Base-by-base conservation (phyloP, 2,797 vertebrate genomes). In the Lates japonicus region DNA sequence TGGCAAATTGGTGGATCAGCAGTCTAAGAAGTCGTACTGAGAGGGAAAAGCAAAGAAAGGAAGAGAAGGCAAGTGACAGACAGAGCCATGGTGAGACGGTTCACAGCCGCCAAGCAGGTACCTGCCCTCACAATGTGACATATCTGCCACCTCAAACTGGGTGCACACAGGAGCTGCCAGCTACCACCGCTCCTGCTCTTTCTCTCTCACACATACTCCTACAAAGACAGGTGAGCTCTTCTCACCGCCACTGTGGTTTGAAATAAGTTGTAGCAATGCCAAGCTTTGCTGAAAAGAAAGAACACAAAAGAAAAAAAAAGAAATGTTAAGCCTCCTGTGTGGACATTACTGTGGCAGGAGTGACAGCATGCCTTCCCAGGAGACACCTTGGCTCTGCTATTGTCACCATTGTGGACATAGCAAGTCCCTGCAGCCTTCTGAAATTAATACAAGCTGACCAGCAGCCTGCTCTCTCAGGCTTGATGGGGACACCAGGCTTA, bases 391-490 rank as follows among this genome's bases (percentile, higher is more conserved):
- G 87, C 87, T 85, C 81, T 84, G 85, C 81, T 78, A 5, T 77
- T 90, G 89, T 92, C 90, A 87, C 87, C 59, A 12, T 48, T 63
- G 48, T 76, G 72, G 90, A 85, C 86, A 80, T 52, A 48, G 83
- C 68, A 39, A 69, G 72, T 76, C 78, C 65, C 83, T 11, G 58
- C 74, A 73, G 66, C 54, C 33, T 60, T 74, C 52, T 90, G 86
- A 91, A 91, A 85, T 87, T 85, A 94, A 93, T 87, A 74, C 67
- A 52, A 90, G 87, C 76, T 88, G 91, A 94, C 90, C 85, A 31
- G 78, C 75, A 67, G 81, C 84, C 85, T 68, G 84, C 70, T 75
- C 75, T 78, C 81, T 46, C 55, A 14, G 63, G 82, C 79, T 64
- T 4, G 20, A 46, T 55, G 64, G 63, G 73, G 77, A 84, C 73